phyloP scores from a whole-genome alignment of 2,797 vertebrate species.

The Oreochromis mossambicus region DNA sequence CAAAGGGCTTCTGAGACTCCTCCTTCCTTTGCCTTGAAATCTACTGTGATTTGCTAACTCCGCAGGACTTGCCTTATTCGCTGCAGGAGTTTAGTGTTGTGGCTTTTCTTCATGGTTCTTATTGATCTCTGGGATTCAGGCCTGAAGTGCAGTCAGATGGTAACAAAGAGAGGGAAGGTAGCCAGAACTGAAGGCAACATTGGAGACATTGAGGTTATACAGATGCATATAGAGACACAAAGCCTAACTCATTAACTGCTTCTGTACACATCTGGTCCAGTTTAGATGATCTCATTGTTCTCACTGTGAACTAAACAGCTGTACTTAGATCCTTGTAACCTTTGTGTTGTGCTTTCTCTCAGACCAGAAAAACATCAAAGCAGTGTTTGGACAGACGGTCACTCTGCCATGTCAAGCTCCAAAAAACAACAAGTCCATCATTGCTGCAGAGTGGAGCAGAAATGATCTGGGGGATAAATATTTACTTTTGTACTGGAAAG shows the following conservation, averaged over 20 bases:
- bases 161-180: accelerated
- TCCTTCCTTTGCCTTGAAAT: not conserved
- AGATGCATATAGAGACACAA: accelerated
- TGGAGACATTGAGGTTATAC: not conserved
- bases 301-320: not conserved
- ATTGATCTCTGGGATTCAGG: accelerated
- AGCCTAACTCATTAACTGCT: not conserved
- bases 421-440: not conserved
- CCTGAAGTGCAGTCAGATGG: not conserved
- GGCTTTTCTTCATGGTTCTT: not conserved
- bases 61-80: not conserved
- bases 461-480: accelerated
- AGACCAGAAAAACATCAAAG: not conserved
- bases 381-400: accelerated
- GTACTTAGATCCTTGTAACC: not conserved
- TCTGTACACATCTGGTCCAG: not conserved
- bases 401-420: not conserved
- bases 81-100: accelerated
- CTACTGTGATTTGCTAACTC: not conserved
- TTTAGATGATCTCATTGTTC: not conserved
- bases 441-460: not conserved
- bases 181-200: not conserved
- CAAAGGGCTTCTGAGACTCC: not conserved
- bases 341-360: accelerated
- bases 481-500: not conserved